Percentiles rank a stretch among this genome's conserved stretches.
These are phyloP conservation scores for Plusia festucae DNA, from an alignment of 2,888 invertebrate species.

Conservation along the genomic window DNA sequence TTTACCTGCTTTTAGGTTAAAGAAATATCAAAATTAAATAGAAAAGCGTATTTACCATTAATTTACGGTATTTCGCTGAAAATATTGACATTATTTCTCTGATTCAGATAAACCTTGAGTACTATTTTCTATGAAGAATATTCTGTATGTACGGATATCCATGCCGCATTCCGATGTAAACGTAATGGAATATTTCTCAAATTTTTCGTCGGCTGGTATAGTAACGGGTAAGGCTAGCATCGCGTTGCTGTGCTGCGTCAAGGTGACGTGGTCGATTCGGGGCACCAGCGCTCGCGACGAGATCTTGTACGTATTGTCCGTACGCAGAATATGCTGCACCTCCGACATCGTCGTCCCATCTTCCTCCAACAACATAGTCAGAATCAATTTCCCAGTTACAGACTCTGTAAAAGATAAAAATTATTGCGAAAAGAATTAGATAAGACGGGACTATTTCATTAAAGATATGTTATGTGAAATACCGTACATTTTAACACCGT, in stretches of 20 bases:
- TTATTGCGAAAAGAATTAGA: no score
- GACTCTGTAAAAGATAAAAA: conserved; percentile 70
- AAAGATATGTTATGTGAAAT: no score
- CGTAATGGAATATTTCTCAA: conserved; percentile 77
- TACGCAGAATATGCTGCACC: conserved; percentile 76
- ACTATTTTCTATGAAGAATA: conserved; percentile 70
- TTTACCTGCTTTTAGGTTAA: no score
- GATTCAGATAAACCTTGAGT: not conserved
- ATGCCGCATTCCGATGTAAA: conserved; percentile 83
- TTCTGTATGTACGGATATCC: conserved; percentile 82
- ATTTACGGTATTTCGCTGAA: not conserved
- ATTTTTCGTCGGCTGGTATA: conserved; percentile 67
- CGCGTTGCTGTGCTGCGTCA: conserved; percentile 73
- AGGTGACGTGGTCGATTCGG: conserved; percentile 68
- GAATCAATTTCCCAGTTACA: conserved; percentile 76
- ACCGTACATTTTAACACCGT: no score
- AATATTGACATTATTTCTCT: not conserved
- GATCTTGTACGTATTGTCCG: conserved; percentile 70
- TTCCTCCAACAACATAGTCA: conserved; percentile 78
- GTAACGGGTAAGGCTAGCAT: conserved; percentile 74
- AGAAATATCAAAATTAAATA: no score
- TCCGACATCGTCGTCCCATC: conserved; percentile 80
- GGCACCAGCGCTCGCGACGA: conserved; percentile 72
- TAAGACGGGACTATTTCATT: no score
- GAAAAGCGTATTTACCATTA: no score